These are phyloP conservation scores for Thysanoteuthis rhombus DNA, from an alignment of 2,888 invertebrate genomes.

Conservation along the genomic window DNA sequence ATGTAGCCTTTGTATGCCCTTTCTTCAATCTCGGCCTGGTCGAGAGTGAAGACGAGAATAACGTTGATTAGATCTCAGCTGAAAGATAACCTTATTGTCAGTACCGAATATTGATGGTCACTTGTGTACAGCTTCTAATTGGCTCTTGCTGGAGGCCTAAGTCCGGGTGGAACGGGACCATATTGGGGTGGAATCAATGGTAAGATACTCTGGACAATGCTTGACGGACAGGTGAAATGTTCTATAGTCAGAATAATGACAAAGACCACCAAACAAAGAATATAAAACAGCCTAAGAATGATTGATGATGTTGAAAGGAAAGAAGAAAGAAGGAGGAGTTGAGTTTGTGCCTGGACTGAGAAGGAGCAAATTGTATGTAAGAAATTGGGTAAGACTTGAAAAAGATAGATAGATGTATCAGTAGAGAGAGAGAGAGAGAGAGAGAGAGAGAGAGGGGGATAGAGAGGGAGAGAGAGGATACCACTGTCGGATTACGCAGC, in stretches of 20 bases:
- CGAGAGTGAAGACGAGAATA: constrained; percentile 12
- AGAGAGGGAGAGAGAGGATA: no score
- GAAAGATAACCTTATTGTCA: not conserved
- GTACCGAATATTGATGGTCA: not conserved
- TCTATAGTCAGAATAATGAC: not conserved
- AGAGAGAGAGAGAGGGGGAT: no score
- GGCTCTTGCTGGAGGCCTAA: not conserved
- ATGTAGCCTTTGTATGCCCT: not conserved
- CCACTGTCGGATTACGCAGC: no score
- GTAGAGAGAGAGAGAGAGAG: no score
- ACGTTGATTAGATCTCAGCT: not conserved
- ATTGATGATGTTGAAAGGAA: not conserved
- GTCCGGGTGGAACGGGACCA: not conserved
- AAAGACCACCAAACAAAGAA: not conserved
- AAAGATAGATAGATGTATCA: no score
- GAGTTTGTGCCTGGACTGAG: not conserved
- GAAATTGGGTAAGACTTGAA: no score
- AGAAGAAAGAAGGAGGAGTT: not conserved
- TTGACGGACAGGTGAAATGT: constrained; percentile 12
- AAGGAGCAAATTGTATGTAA: not conserved
- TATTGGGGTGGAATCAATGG: not conserved
- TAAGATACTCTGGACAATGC: not conserved
- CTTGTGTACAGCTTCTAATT: constrained; percentile 12
- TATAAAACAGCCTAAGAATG: not conserved
- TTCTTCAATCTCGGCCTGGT: not conserved